Percentiles rank a stretch among this genome's conserved stretches.
Conservation (phyloP, 2,888 invertebrate species). For the Tridacna crocea region DNA sequence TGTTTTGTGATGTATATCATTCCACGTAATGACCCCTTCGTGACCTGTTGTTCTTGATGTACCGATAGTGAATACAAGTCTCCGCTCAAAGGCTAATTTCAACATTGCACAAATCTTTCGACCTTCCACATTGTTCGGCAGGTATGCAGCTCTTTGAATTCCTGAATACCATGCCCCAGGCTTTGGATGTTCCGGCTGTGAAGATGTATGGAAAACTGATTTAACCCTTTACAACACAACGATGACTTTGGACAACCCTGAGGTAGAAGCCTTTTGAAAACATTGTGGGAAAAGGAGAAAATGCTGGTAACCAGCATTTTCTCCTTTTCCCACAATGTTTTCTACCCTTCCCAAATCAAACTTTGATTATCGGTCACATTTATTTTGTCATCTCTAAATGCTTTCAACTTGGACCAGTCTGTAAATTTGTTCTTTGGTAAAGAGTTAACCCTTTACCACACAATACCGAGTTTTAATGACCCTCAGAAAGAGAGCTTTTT, state of each 20-base stretch:
- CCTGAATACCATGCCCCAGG: slow-evolving; percentile 70
- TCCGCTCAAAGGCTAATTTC: slow-evolving; percentile 70
- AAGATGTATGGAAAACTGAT: not conserved
- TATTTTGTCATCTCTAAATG: too few species aligned
- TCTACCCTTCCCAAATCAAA: not conserved
- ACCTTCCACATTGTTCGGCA: slow-evolving; percentile 75
- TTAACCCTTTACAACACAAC: not conserved
- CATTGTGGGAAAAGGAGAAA: too few species aligned
- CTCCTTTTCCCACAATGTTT: not conserved
- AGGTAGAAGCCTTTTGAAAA: not conserved
- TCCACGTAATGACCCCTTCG: slow-evolving; percentile 51
- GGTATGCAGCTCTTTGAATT: slow-evolving; percentile 69
- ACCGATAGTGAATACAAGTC: slow-evolving; percentile 77
- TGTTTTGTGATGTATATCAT: slow-evolving; percentile 74
- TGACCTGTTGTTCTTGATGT: slow-evolving; percentile 74
- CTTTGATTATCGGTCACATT: too few species aligned
- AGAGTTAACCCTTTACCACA: too few species aligned
- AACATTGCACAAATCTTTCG: slow-evolving; percentile 67
- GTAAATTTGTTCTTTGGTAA: too few species aligned
- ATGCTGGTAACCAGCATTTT: too few species aligned
- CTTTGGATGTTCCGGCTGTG: slow-evolving; percentile 65
- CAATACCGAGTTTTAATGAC: too few species aligned
- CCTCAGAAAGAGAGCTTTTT: too few species aligned
- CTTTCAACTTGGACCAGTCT: too few species aligned
- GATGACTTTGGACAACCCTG: not conserved